Base-by-base conservation (phyloP, 2,888 invertebrate genomes). In the Sisyra terminalis region DNA sequence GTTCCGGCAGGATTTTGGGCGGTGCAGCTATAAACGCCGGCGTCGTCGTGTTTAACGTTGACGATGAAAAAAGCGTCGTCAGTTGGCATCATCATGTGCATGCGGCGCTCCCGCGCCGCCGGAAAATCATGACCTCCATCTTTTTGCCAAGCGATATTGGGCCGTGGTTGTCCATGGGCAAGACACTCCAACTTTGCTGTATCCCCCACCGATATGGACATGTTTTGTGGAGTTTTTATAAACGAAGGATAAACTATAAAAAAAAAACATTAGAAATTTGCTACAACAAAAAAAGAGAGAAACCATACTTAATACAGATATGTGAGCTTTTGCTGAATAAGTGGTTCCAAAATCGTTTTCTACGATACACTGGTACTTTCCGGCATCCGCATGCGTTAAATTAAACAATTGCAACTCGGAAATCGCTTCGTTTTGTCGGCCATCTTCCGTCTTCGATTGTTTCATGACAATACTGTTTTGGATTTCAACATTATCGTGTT, bases 51-150 rank as follows among this genome's bases (percentile, higher is more conserved):
- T 60, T 88, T 89, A 15, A 88, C 87, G 63, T 88, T 79, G n/a
- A 88, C 75, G 51, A 96, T 94, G 56, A 90, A 88, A 58, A 93
- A 88, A 2, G 84, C 78, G 59, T 92, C 87, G 57, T 94, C 93
- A 24, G 78, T 76, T 1, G 88, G 84, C 75, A 90, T 85, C 75
- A 90, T 85, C 38, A 93, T 87, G 63, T 87, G 85, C 79, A 96
- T 84, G 30, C 94, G 70, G 36, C 93, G 73, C 59, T 96, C 93
- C 50, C 84, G 72, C 7, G 94, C 94, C 4, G 96, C 94, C 6
- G 93, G 93, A 60, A 96, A 94, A 56, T 90, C 85, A 55, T 85
- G 83, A 0, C 85, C 88, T n/a, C 87, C 88, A 64, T 87, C 88
- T 62, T 90, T 90, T 53, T 86, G 82, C 81, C 89, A 82, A 0